Evolutionary conservation across 2,113 vertebrate species (phyloP), one percentile per base, ranked within the genome.

Genomic region (Tupaia tana): DNA sequence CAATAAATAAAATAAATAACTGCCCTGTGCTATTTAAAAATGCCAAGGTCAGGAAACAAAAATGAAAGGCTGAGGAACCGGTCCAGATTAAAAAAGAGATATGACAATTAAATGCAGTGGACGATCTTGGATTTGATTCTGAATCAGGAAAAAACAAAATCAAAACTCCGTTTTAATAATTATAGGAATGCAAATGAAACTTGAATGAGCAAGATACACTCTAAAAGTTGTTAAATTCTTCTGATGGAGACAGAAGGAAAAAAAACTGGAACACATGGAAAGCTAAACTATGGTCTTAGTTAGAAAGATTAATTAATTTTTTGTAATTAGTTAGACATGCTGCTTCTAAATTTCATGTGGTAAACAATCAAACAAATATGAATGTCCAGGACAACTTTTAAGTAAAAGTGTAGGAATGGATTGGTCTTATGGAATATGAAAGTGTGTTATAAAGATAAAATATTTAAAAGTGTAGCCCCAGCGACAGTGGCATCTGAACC

Each of bases 241-340:
- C 59, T 79, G 29, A 88, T 63, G 81, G 29, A 89, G 52, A 92
- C 7, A 67, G 27, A 31, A 90, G 20, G 25, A 34, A 77, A 66
- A 69, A 56, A 67, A 78, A 61, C 64, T 79, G 58, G 56, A 89
- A 56, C 64, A 83, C 88, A 88, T 70, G 70, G 63, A 95, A 95
- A 91, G 29, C 12, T 84, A 70, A 92, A 88, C 27, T 18, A 66
- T 59, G 29, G n/a, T 59, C n/a, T 84, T 79, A 25, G 73, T 66
- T 92, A 89, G 52, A 25, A 83, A 52, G n/a, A 75, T 56, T 56
- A 61, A 64, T 81, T 93, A 75, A 54, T 66, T 58, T 78, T 69
- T 67, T 8, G 22, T 78, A 18, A 56, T 69, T 88, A 80, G 24
- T 77, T 84, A 89, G 56, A 83, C 14, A n/a, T 52, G 11, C 64